Conservation (phyloP, 2,888 invertebrate species). For the Osmoderma eremita region DNA sequence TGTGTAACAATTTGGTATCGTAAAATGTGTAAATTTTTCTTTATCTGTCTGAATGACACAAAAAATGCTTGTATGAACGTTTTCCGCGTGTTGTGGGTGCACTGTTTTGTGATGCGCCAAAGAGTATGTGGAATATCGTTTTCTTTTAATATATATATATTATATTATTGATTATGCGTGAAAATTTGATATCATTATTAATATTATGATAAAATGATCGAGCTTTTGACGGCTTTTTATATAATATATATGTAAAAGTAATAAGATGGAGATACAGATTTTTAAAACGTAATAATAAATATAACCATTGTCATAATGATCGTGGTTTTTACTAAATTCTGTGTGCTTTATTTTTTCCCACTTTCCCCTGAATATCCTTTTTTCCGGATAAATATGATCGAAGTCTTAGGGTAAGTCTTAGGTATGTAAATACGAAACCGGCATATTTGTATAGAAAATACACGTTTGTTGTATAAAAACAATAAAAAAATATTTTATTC, state of each 20-base stretch:
- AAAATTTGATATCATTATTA: conserved; percentile 62
- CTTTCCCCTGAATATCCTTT: conserved; percentile 19
- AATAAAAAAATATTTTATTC: too few relatives aligned
- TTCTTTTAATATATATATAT: conserved; percentile 37
- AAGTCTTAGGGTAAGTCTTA: too few relatives aligned
- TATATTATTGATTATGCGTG: conserved; percentile 57
- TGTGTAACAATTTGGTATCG: conserved; percentile 24
- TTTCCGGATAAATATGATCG: too few relatives aligned
- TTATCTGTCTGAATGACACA: conserved; percentile 14
- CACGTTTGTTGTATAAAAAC: too few relatives aligned
- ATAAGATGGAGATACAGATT: conserved; percentile 64
- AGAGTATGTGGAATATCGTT: conserved; percentile 61
- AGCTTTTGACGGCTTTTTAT: conserved; percentile 66
- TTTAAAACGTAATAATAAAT: conserved; percentile 64
- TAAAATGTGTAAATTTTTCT: conserved; percentile 24
- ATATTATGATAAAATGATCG: conserved; percentile 64
- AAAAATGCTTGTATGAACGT: conserved; percentile 14
- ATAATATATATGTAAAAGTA: conserved; percentile 60
- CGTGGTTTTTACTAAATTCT: conserved; percentile 47
- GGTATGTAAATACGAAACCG: too few relatives aligned
- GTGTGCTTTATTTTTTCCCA: conserved; percentile 49
- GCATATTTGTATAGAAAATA: too few relatives aligned
- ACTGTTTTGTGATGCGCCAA: conserved; percentile 44
- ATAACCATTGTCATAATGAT: conserved; percentile 62
- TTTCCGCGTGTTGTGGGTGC: conserved; percentile 40